Evolutionary conservation across 92 coral and sea anemone species (phyloP).

Genomic region (Diadumene lineata): DNA sequence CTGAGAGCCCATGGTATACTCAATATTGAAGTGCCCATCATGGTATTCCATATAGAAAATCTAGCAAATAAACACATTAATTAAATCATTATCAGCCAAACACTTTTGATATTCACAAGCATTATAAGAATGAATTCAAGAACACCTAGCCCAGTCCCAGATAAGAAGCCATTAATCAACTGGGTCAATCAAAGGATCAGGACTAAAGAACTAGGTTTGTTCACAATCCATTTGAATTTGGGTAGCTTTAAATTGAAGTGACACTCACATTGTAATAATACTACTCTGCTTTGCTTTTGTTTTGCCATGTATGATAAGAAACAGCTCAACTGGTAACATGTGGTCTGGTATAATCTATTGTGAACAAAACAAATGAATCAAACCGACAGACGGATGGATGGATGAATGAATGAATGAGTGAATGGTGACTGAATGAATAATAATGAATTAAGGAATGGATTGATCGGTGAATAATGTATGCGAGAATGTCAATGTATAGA

Average conservation of each 20-base stretch:
- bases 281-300: conserved; percentile 80
- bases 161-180: too few relatives aligned
- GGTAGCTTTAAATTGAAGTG: too few relatives aligned
- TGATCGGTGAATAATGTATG: too few relatives aligned
- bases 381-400: background rate
- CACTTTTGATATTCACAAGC: too few relatives aligned
- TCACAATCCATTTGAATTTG: too few relatives aligned
- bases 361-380: background rate
- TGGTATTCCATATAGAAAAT: conserved; percentile 96
- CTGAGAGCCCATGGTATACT: conserved; percentile 98
- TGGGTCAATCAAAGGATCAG: too few relatives aligned
- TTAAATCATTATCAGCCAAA: too few relatives aligned
- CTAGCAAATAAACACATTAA: conserved; percentile 28
- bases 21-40: conserved; percentile 96
- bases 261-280: conserved; percentile 88
- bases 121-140: too few relatives aligned
- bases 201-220: too few relatives aligned
- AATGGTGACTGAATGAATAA: background rate
- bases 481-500: too few relatives aligned
- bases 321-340: conserved; percentile 76
- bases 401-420: background rate
- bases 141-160: too few relatives aligned
- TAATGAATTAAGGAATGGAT: too few relatives aligned
- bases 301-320: conserved; percentile 65
- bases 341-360: conserved; percentile 84